Evolutionary conservation across 2,888 invertebrate genomes (phyloP), one percentile per base, ranked within the genome.

Genomic region (Heliconius cydno): DNA sequence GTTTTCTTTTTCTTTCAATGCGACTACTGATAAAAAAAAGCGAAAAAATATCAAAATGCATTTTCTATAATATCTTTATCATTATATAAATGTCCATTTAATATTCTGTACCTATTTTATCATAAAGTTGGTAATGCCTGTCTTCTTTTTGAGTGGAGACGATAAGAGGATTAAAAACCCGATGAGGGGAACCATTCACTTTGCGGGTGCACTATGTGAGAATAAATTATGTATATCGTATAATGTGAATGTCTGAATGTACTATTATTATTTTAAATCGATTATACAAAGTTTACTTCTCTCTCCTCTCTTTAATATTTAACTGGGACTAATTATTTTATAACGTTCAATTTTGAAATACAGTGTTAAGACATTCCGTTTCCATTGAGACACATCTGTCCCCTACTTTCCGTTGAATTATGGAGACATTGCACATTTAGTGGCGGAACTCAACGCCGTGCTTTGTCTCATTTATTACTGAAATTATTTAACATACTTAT

Each of bases 81-180:
- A 63, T n/a, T 60, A 9, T 9, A 66, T 7, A 34, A 65, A 75
- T 46, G 7, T 66, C 7, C 15, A 46, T 65, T 75, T 9, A 75
- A 75, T 66, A 75, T 75, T 65, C 46, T 65, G 46, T 46, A 75
- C 75, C 46, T 70, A 80, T 77, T 77, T 77, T 77, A 68, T 1
- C 71, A 72, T 25, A 73, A 72, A 73, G 41, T 66, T 67, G n/a
- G 73, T 60, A 34, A 57, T 34, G 66, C 63, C 46, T 87, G 86
- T 86, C 89, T 89, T 90, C 89, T 90, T 91, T 91, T 88, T 88
- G 87, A 91, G 89, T 89, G 89, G 88, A 88, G 88, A 87, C 89
- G 85, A 88, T 93, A 94, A 94, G 93, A 91, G 91, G 94, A 94
- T 94, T 94, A 93, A 92, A 90, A 90, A 88, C 34, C 89, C 89